Evolutionary conservation across 2,797 vertebrate species (phyloP), one percentile per base, ranked within the genome.

Genomic region (Sebastes minor): DNA sequence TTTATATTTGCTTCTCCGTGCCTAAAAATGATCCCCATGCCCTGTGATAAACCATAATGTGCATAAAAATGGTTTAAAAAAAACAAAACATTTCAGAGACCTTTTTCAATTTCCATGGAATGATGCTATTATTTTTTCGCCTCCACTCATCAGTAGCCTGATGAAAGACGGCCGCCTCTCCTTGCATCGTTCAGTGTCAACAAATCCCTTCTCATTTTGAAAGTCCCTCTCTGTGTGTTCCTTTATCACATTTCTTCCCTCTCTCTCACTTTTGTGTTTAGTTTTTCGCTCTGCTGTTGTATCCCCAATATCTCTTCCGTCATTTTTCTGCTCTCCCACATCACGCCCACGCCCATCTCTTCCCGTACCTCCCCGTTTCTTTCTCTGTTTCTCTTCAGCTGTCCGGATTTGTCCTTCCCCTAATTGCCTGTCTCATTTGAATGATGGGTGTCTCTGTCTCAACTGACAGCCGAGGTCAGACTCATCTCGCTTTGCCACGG

Each of bases 341-440:
- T 62, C 23, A 27, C 25, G 23, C 22, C 35, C 25, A 3, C 42
- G 23, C 9, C 42, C 28, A 33, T 49, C 59, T 86, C 56, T 52
- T 76, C 56, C 33, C 57, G n/a, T 55, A 63, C 55, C 12, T 74
- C 78, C 59, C 32, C 63, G 55, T 80, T 62, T 77, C 60, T 68
- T 56, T 55, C 46, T 74, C 30, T 76, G 70, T 91, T 88, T 86
- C 74, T 80, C 78, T 88, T 86, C 61, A 46, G 78, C 77, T 90
- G 83, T 89, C 82, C 77, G 71, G 46, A 60, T 87, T 83, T 86
- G 85, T 88, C 90, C 83, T 90, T 86, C 76, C 49, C 23, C 71
- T 91, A 90, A 91, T 93, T 65, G 60, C 84, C 83, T 86, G 89
- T 92, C 91, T 91, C 74, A 83, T 90, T 90, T 93, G 85, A 93